Percentiles rank a stretch among this genome's conserved stretches.
Evolutionary conservation across 2,888 invertebrate genomes (phyloP).

Genomic region (Eueremaeus valkanovi): DNA sequence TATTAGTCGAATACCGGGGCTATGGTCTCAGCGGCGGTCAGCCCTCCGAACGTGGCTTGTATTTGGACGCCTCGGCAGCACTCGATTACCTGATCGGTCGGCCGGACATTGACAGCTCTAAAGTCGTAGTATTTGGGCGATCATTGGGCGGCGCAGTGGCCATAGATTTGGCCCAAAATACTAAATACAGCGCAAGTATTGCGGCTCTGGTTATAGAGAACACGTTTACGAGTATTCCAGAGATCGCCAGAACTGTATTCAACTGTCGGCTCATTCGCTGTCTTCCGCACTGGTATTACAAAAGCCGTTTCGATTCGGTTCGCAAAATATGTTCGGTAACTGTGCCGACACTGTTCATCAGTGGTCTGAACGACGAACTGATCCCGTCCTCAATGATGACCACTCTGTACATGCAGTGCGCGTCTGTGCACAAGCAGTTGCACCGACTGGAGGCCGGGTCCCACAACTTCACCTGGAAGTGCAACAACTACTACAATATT

Average conservation of each 20-base stretch:
- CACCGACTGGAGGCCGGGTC: constrained; percentile 74
- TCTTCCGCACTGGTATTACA: constrained; percentile 77
- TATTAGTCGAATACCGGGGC: constrained; percentile 91
- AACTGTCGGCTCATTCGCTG: constrained; percentile 67
- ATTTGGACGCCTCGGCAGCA: constrained; percentile 79
- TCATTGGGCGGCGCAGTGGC: constrained; percentile 84
- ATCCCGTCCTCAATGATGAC: constrained; percentile 89
- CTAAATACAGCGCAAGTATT: constrained; percentile 70
- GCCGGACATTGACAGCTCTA: constrained; percentile 74
- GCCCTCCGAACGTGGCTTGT: constrained; percentile 76
- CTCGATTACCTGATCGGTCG: constrained; percentile 76
- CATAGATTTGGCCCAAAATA: constrained; percentile 73
- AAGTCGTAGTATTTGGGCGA: constrained; percentile 83
- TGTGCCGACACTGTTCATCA: constrained; percentile 78
- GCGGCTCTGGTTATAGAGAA: constrained; percentile 88
- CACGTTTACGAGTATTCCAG: constrained; percentile 90
- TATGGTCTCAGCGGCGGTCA: constrained; percentile 84
- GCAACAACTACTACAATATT: constrained; percentile 65
- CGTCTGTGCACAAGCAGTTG: constrained; percentile 70
- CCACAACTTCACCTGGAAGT: constrained; percentile 93
- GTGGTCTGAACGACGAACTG: constrained; percentile 77
- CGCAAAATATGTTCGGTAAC: constrained; percentile 68
- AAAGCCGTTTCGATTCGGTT: constrained; percentile 66
- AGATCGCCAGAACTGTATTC: constrained; percentile 79
- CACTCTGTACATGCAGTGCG: constrained; percentile 61